Base-by-base conservation (phyloP, 2,888 invertebrate genomes). In the Brachypalpus laphriformis region DNA sequence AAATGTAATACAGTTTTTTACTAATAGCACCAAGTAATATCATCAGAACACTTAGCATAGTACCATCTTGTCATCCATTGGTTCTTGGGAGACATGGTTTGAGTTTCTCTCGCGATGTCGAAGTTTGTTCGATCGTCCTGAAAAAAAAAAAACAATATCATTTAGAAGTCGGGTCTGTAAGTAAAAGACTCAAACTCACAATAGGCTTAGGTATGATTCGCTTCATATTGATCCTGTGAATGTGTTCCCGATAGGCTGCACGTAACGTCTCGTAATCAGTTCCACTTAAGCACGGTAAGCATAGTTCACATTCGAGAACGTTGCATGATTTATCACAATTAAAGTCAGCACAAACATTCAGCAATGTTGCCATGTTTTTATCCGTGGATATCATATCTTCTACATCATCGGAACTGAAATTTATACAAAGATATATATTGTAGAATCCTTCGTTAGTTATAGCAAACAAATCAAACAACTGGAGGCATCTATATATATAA, bases 21-120 rank as follows among this genome's bases (percentile, higher is more conserved):
- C 25, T 77, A 82, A 70, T 20, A 77, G 63, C 98, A 98, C 97
- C 98, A 98, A 31, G 94, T 93, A 3, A 91, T 87, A 89, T 98
- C 97, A 81, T 94, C 92, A 87, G 95, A 93, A 90, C 98, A 99
- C 93, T 98, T 98, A 59, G 96, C 97, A 91, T 96, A 94, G 91
- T 96, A 98, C 98, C 98, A 99, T 81, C 95, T 92, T 61, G 95
- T 93, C 90, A 97, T 94, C 82, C 97, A 92, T 90, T 94, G 94
- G 92, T 98, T 98, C 86, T 93, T 94, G 49, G 93, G 91, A 4
- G 94, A 94, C 80, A 96, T 93, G 28, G 93, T 92, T 68, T 93
- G 93, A 14, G 94, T 89, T 87, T 93, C 89, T 87, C 92, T 90
- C 16, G 89, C 88, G 59, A 90, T 77, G 81, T 92, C 89, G 20